These are phyloP conservation scores for Plodia interpunctella DNA, from an alignment of 1,140 invertebrate genomes.

Conservation along the genomic window DNA sequence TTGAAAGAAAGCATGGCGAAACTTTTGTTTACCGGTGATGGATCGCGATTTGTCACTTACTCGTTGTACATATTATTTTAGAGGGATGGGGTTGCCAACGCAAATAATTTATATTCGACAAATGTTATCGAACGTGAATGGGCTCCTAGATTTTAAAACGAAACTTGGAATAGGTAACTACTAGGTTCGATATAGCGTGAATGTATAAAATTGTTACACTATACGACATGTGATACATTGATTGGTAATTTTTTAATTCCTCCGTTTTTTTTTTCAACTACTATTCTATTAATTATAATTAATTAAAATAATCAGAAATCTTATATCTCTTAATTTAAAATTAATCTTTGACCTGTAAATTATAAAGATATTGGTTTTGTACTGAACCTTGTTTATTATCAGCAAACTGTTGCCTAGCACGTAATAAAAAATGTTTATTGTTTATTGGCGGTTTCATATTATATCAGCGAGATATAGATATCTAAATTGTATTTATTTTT, in stretches of 20 bases:
- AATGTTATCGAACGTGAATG: neutral
- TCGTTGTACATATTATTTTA: neutral
- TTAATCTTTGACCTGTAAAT: no score
- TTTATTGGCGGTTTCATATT: neutral
- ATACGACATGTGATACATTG: slow-evolving; percentile 2
- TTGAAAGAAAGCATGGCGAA: neutral
- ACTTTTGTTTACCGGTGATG: neutral
- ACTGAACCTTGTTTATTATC: neutral
- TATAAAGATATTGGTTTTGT: neutral
- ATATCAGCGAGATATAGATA: neutral
- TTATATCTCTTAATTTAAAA: no score
- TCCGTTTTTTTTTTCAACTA: no score
- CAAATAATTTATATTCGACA: neutral
- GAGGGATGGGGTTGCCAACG: neutral
- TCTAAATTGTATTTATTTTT: neutral
- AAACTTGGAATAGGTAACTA: neutral
- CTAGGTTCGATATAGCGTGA: neutral
- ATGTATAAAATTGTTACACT: neutral
- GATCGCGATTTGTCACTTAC: neutral
- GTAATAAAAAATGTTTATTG: neutral
- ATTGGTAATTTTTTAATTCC: no score
- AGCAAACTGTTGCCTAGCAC: neutral
- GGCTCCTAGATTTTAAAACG: neutral
- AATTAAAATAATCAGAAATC: no score
- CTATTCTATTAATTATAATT: no score